These are phyloP conservation scores for Myopa testacea DNA, from an alignment of 2,888 invertebrate genomes.

Conservation along the genomic window DNA sequence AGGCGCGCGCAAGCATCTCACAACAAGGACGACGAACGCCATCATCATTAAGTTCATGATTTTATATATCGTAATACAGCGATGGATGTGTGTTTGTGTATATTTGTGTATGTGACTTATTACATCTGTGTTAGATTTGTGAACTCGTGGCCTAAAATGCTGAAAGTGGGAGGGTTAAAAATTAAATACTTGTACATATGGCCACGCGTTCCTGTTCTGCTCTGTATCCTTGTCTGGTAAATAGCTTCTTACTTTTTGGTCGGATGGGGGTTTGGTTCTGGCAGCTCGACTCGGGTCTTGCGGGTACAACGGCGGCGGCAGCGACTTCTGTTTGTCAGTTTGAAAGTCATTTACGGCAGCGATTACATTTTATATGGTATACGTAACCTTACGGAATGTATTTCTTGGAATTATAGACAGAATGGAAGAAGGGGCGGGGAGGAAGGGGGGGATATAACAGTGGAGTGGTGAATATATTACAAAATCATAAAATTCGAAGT, in stretches of 20 bases:
- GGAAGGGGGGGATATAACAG: too few relatives aligned
- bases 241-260: background rate
- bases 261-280: background rate
- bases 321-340: constrained; percentile 57
- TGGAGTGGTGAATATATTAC: too few relatives aligned
- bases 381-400: too few relatives aligned
- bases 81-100: constrained; percentile 26
- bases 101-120: constrained; percentile 27
- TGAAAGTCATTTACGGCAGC: constrained; percentile 57
- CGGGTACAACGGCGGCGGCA: background rate
- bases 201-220: background rate
- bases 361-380: background rate
- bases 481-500: too few relatives aligned
- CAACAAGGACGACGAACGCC: background rate
- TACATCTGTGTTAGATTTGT: constrained; percentile 11
- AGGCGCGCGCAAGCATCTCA: background rate
- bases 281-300: too few relatives aligned
- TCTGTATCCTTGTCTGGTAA: background rate
- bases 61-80: background rate
- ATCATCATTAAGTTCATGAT: constrained; percentile 3
- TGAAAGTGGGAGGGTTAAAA: background rate
- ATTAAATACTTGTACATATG: background rate
- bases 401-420: too few relatives aligned
- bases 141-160: background rate
- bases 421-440: too few relatives aligned